These are phyloP conservation scores for Hydropsyche tenuis DNA, from an alignment of 1,140 invertebrate genomes.

Conservation along the genomic window DNA sequence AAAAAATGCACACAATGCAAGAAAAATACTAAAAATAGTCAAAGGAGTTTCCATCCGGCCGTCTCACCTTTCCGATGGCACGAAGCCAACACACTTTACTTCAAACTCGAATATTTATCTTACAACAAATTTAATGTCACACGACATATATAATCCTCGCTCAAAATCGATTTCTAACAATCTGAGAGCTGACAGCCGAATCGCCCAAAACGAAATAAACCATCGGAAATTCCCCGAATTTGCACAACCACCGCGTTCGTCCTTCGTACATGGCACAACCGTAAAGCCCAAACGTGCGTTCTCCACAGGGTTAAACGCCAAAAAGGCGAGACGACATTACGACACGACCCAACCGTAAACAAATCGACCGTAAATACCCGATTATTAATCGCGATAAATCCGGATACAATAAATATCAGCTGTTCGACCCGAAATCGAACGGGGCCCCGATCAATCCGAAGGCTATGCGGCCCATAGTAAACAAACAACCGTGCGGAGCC, in stretches of 20 bases:
- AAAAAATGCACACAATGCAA: background rate
- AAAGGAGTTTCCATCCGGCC: slow-evolving; percentile 25
- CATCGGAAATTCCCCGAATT: too few relatives aligned
- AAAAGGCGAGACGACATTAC: too few relatives aligned
- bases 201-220: too few relatives aligned
- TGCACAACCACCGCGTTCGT: too few relatives aligned
- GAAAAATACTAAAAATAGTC: slow-evolving; percentile 31
- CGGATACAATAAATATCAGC: background rate
- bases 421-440: background rate
- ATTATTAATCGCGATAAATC: background rate
- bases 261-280: too few relatives aligned
- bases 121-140: background rate
- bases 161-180: too few relatives aligned
- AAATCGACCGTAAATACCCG: background rate
- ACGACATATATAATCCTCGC: background rate
- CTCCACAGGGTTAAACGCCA: too few relatives aligned
- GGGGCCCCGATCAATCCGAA: background rate
- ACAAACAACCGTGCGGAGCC: background rate
- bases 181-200: too few relatives aligned
- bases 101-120: slow-evolving; percentile 13
- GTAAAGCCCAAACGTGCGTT: too few relatives aligned
- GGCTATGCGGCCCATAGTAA: background rate
- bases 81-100: slow-evolving; percentile 14
- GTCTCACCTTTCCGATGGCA: slow-evolving; percentile 30
- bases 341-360: too few relatives aligned